Base-by-base conservation (phyloP, 2,888 invertebrate species). In the Thumatha senex region DNA sequence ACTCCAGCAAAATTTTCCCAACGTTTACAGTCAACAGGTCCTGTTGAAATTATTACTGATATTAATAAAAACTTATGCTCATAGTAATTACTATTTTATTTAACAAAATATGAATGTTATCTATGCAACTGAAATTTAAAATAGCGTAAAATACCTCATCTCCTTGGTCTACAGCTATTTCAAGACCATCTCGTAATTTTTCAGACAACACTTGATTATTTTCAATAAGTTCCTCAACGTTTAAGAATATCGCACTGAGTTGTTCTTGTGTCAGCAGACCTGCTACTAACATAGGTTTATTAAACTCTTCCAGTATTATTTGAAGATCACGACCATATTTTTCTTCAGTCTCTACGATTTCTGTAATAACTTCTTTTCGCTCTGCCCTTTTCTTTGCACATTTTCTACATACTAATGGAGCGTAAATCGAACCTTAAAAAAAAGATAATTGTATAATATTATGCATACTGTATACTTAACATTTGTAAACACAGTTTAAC, bases 341-440 rank as follows among this genome's bases (percentile, higher is more conserved):
- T 77, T 98, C 96, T 87, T 98, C 98, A 1, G 98, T 98, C 86
- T 98, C 98, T 4, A 98, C 96, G 56, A 98, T 97, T 92, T 98
- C 98, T 3, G 96, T 96, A 46, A 98, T 96, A 33, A 98, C 98
- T 91, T 98, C 98, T 76, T 98, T 97, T 48, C 98, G 93, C 80
- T 98, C 98, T 8, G 96, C 94, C 49, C 98, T 93, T 74, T 96
- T 96, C 77, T 97, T 96, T 52, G 95, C 93, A 82, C 98, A 98
- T 80, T 97, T 97, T 59, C 96, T 93, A 83, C 98, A 98, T 31
- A 97, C 94, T 56, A 96, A 86, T 0, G 96, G 96, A 29, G 96
- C 96, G 71, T 94, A 96, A 72, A 94, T 92, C 43, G 95, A 93
- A 36, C 95, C 95, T 86, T 87, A 82, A 86, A 44, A 14, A 1